phyloP scores from a whole-genome alignment of 2,888 invertebrate species.

The Cynaeus angustus region DNA sequence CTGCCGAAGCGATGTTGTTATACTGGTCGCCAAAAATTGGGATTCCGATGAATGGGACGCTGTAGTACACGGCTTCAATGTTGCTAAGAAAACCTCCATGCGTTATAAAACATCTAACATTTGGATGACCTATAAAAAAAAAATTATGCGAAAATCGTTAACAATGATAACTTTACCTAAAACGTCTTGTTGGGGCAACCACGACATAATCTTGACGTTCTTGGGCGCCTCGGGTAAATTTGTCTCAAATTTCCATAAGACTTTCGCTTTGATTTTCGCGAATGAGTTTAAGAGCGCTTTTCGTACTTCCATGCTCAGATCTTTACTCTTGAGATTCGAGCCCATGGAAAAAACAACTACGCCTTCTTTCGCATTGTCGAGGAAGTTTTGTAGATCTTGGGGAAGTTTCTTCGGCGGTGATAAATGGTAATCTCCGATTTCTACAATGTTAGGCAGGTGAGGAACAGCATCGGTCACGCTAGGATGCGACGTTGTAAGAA shows the following conservation, averaged over 20 bases:
- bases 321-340: constrained; percentile 74
- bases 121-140: constrained; percentile 68
- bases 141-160: neutral
- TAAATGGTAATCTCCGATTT: constrained; percentile 74
- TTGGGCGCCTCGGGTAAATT: constrained; percentile 65
- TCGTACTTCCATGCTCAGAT: constrained; percentile 69
- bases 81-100: constrained; percentile 72
- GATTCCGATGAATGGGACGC: constrained; percentile 72
- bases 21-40: constrained; percentile 73
- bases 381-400: constrained; percentile 71
- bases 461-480: constrained; percentile 72
- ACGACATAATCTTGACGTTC: constrained; percentile 69
- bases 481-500: constrained; percentile 69
- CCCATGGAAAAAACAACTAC: constrained; percentile 77
- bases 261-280: constrained; percentile 73
- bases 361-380: constrained; percentile 74
- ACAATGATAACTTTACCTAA: constrained; percentile 33
- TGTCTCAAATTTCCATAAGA: constrained; percentile 74
- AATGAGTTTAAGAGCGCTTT: constrained; percentile 75
- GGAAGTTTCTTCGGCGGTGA: constrained; percentile 56
- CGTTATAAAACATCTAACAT: constrained; percentile 70
- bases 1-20: constrained; percentile 71
- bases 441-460: constrained; percentile 73
- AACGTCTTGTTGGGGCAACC: constrained; percentile 59
- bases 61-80: constrained; percentile 71